These are phyloP conservation scores for Conistra vaccinii DNA, from an alignment of 2,888 invertebrate species.

Conservation along the genomic window DNA sequence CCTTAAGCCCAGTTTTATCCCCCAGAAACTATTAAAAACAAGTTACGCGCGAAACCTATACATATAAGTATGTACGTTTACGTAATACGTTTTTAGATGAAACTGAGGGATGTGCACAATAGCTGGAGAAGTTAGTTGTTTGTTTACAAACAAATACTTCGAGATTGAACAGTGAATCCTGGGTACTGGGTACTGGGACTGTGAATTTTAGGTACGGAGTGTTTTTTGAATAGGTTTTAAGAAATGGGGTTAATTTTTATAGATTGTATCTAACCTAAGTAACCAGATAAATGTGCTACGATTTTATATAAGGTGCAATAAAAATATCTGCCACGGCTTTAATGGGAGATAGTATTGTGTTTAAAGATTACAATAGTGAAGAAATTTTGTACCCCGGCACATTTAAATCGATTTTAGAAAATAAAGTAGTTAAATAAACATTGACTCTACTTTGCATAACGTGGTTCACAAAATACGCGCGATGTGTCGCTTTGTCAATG, in stretches of 20 bases:
- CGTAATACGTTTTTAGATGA: slow-evolving; percentile 42
- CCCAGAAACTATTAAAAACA: slow-evolving; percentile 30
- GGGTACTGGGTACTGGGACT: slow-evolving; percentile 5
- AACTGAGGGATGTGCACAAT: slow-evolving; percentile 28
- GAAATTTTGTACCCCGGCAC: too few species aligned
- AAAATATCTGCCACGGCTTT: too few species aligned
- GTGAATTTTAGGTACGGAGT: background rate
- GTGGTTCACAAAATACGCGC: too few species aligned
- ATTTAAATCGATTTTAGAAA: too few species aligned
- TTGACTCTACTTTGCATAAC: too few species aligned
- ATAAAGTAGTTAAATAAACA: too few species aligned
- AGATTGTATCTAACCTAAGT: background rate
- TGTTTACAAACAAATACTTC: slow-evolving; percentile 36
- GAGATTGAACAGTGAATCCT: slow-evolving; percentile 27
- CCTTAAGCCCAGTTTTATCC: background rate
- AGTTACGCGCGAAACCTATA: slow-evolving; percentile 23
- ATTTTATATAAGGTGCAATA: background rate
- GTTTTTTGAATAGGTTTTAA: background rate
- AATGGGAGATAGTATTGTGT: too few species aligned
- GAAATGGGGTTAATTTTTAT: too few species aligned
- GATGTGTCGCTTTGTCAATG: too few species aligned
- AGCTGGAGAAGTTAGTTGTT: slow-evolving; percentile 13
- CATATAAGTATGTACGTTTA: too few species aligned
- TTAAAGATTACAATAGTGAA: too few species aligned
- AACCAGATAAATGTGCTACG: background rate